Evolutionary conservation across 2,888 invertebrate genomes (phyloP), one percentile per base, ranked within the genome.

Genomic region (Leptopterna dolabrata): DNA sequence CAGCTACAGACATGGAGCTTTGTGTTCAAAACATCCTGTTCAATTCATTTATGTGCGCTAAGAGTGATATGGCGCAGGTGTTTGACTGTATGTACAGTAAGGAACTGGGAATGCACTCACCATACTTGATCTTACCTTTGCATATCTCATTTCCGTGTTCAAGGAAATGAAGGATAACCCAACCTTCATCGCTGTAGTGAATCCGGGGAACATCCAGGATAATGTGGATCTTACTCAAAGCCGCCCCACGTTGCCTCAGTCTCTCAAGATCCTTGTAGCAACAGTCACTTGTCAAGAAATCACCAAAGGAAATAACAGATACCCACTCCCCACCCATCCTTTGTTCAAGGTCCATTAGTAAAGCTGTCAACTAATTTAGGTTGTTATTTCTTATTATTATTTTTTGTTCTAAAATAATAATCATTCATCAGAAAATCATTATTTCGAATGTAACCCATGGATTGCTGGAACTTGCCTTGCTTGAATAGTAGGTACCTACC

Each of bases 171-270:
- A 82, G 19, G 88, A 88, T 24, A 73, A 88, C 76, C 89, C 88
- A 1, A 89, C 89, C 0, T 83, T 91, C 88, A 90, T 91, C 43
- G 92, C 94, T 2, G 90, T 94, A 0, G 91, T 94, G 16, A 95
- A 95, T 92, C 92, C 95, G 55, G 93, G 93, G 63, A 90, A 27
- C 29, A 13, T 43, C 0, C 80, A 43, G 27, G 47, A 87, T 13
- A 70, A 80, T 0, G 80, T 87, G 0, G 71, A 87, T 27, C 45
- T 87, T 13, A 80, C 55, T 11, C 11, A 43, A 43, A 43, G 30
- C n/a, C 78, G 86, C 14, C 36, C 70, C 0, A 55, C 86, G 16
- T 63, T 87, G 2, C 86, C 86, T 16, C 29, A 27, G 7, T 19
- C 13, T 9, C 47, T 76, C 19, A 43, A 19, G 16, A 43, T 85